Evolutionary conservation across 92 coral and sea anemone species (phyloP).

Genomic region (Diadumene lineata): DNA sequence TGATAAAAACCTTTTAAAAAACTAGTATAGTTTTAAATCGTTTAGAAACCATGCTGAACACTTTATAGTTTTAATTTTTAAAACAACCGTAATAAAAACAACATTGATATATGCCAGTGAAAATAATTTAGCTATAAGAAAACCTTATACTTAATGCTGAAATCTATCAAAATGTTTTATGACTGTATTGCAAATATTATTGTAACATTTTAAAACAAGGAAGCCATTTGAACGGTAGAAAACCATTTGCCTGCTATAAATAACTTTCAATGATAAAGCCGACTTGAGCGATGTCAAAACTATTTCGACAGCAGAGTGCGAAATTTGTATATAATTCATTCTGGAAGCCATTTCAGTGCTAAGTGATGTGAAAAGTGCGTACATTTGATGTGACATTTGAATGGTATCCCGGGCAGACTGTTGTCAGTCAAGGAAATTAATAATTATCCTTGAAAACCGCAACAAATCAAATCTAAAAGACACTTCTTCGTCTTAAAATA

Average conservation of each 20-base stretch:
- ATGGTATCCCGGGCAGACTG: neutral
- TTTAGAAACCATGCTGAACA: neutral
- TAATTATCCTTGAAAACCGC: neutral
- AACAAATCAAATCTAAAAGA: neutral
- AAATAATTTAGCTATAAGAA: too few relatives aligned
- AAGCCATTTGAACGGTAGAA: slow-evolving; percentile 2
- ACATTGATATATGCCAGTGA: too few relatives aligned
- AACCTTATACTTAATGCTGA: too few relatives aligned
- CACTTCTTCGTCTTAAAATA: neutral
- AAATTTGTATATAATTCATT: neutral
- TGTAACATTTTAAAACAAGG: too few relatives aligned
- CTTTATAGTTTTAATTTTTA: too few relatives aligned
- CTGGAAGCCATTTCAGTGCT: neutral
- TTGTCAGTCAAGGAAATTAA: neutral
- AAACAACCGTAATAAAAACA: too few relatives aligned
- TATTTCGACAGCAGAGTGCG: too few relatives aligned
- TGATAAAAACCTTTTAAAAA: neutral
- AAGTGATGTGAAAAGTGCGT: neutral
- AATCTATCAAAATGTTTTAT: too few relatives aligned
- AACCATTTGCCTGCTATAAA: neutral
- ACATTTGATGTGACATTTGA: neutral
- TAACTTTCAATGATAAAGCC: too few relatives aligned
- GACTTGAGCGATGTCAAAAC: too few relatives aligned
- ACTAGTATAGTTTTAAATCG: neutral
- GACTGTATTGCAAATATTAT: too few relatives aligned